These are phyloP conservation scores for Drosophila meridiana DNA, from an alignment of 2,888 invertebrate species.

Conservation along the genomic window DNA sequence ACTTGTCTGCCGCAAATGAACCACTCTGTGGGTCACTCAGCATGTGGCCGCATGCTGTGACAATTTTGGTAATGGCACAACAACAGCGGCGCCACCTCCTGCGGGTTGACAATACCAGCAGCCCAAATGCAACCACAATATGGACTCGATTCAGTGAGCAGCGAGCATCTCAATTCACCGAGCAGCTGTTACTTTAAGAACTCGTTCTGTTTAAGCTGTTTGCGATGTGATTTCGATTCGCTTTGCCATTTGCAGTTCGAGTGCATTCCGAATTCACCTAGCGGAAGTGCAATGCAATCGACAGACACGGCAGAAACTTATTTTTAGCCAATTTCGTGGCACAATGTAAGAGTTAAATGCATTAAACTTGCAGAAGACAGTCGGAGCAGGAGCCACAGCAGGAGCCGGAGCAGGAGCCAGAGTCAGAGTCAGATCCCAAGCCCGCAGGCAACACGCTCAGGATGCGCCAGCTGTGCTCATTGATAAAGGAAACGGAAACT, in stretches of 20 bases:
- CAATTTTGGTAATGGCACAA: constrained; percentile 66
- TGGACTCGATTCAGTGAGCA: constrained; percentile 61
- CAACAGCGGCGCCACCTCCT: constrained; percentile 43
- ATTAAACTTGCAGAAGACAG: constrained; percentile 73
- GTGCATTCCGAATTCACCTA: constrained; percentile 62
- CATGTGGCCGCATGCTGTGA: constrained; percentile 63
- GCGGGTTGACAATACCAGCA: constrained; percentile 53
- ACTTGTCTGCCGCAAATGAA: constrained; percentile 15
- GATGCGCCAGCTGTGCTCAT: constrained; percentile 73
- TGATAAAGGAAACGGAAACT: constrained; percentile 76
- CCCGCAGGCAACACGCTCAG: constrained; percentile 41
- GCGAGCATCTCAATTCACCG: constrained; percentile 25
- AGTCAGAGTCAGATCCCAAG: not conserved
- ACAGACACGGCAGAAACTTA: constrained; percentile 36
- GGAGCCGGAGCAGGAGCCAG: not conserved
- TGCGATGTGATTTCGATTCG: constrained; percentile 57
- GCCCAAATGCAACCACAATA: constrained; percentile 54
- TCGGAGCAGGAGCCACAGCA: not conserved
- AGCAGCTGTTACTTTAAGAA: constrained; percentile 33
- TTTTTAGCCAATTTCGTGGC: constrained; percentile 71
- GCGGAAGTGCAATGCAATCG: constrained; percentile 54
- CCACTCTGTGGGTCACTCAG: constrained; percentile 12
- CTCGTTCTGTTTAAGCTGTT: constrained; percentile 36
- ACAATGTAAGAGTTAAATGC: constrained; percentile 76
- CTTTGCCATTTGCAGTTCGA: constrained; percentile 51